Evolutionary conservation across 1,140 invertebrate genomes (phyloP).

Genomic region (Macrobrachium rosenbergii): DNA sequence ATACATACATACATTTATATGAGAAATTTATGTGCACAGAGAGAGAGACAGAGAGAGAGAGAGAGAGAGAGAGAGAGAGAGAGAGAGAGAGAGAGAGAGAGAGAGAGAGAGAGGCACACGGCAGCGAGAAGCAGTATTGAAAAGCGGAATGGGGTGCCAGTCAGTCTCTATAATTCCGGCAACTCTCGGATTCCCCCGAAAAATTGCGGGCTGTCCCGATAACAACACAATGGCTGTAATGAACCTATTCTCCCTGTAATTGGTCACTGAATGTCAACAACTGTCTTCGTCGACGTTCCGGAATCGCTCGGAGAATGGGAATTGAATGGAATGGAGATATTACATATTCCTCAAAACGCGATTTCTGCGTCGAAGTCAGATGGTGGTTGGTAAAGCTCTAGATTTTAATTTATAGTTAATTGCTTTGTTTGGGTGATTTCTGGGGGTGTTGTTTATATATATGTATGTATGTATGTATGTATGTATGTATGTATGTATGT

Average conservation of each 20-base stretch:
- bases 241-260: background rate
- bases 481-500: slow-evolving; percentile 9
- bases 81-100: background rate
- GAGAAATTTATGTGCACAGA: no score
- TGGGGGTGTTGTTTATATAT: background rate
- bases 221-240: no score
- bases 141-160: background rate
- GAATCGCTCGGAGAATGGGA: no score
- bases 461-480: slow-evolving; percentile 15
- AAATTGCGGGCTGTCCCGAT: no score
- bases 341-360: no score
- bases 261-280: background rate
- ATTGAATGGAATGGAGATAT: no score
- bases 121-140: background rate
- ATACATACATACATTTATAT: slow-evolving; percentile 25
- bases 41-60: background rate
- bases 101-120: background rate
- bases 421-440: no score
- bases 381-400: no score
- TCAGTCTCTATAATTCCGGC: background rate
- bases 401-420: no score
- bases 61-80: background rate
- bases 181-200: no score
- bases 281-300: no score
- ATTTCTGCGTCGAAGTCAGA: no score